These are phyloP conservation scores for Chamaea fasciata DNA, from an alignment of 2,113 vertebrate genomes.

Conservation along the genomic window DNA sequence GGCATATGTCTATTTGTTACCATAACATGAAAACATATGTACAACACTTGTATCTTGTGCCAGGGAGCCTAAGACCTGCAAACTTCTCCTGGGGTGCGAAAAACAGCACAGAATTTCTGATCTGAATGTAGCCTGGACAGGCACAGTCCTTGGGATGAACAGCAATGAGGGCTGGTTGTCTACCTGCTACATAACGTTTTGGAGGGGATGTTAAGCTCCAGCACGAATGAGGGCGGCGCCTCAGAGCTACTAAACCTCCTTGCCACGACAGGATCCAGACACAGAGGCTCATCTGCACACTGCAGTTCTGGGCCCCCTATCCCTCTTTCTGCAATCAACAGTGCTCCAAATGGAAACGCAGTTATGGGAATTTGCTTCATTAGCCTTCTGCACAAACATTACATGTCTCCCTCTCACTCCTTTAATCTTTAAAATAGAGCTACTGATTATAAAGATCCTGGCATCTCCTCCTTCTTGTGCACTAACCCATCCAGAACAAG, in stretches of 20 bases:
- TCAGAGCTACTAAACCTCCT: neutral
- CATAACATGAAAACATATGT: neutral
- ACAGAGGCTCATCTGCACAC: fast-evolving
- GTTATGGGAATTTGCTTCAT: neutral
- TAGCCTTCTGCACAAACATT: neutral
- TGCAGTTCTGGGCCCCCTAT: neutral
- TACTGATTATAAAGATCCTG: neutral
- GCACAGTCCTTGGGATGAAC: neutral
- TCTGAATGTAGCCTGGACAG: neutral
- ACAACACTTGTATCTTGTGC: neutral
- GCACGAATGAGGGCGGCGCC: fast-evolving
- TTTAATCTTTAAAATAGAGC: neutral
- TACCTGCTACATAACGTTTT: neutral
- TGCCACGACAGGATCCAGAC: neutral
- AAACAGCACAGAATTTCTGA: neutral
- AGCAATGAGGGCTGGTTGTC: neutral
- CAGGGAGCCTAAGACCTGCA: neutral
- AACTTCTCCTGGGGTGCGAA: neutral
- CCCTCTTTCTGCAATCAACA: neutral
- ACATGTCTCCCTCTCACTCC: neutral
- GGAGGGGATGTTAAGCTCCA: neutral
- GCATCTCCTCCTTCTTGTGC: neutral
- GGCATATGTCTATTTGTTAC: neutral
- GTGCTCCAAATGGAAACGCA: neutral
- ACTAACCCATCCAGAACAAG: neutral